Base-by-base conservation (phyloP, 2,888 invertebrate species). In the Erebia epiphron region DNA sequence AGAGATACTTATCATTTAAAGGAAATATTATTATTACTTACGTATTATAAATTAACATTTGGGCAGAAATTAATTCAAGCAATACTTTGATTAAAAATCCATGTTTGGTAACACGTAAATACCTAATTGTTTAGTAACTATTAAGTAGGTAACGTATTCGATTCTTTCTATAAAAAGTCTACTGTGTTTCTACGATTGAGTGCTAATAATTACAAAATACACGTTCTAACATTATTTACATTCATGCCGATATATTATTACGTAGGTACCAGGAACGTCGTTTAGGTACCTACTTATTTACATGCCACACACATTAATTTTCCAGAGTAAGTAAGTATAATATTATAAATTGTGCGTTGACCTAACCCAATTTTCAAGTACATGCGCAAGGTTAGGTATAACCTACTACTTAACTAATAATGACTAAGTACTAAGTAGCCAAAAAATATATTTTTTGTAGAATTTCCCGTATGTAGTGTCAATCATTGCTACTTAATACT, bases 301-400 rank as follows among this genome's bases (percentile, higher is more conserved):
- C 35, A 35, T 26, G 57, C n/a, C 26, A 49, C 62, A 62, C 52
- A 49, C 46, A 66, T 61, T 66, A 54, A 66, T 70, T 61, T 67
- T 61, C 26, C 61, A 46, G 26, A 62, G 66, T 65, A 54, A 62
- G 66, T 65, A 54, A 52, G 50, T 49, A 49, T 64, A 54, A 16
- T 56, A 62, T 54, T 54, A 62, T 49, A 49, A 49, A 49, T 21
- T 61, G 43, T 46, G 18, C 61, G 49, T 64, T 64, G 64, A 64
- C 64, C 64, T 54, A 54, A 64, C 64, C 66, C 62, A 54, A 62
- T 68, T 62, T 26, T 43, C 14, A 54, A 61, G 61, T 56, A 62
- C 14, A 43, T 26, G n/a, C 54, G 21, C 68, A 46, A 41, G 56
- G 62, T 68, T 13, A 56, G 35, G 7, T 35, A 7, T 62, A 21